These are phyloP conservation scores for Cryptoprocta ferox DNA, from an alignment of 2,797 vertebrate genomes.

Conservation along the genomic window DNA sequence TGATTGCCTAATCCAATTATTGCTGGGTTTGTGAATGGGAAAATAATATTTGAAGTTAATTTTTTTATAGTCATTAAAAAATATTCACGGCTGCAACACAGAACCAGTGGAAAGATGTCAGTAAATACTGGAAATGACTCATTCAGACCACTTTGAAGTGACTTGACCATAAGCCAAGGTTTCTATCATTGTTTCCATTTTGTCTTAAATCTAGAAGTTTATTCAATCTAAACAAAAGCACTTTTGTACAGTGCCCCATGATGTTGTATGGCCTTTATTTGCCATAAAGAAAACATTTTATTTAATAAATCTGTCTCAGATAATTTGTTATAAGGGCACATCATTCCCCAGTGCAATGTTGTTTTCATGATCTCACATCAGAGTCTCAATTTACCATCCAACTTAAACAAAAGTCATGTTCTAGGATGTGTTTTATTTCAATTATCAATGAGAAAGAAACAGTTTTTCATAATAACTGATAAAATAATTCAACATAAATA, in stretches of 20 bases:
- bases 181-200: conserved; percentile 32
- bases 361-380: neutral
- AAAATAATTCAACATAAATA: conserved; percentile 53
- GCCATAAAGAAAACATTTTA: conserved; percentile 52
- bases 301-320: conserved; percentile 15
- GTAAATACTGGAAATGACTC: neutral
- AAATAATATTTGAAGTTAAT: conserved; percentile 37
- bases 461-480: neutral
- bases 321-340: neutral
- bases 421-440: neutral
- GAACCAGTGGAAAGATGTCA: neutral
- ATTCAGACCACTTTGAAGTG: conserved; percentile 38
- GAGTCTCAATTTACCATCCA: neutral
- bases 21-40: neutral
- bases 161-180: neutral
- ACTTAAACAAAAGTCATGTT: conserved; percentile 23
- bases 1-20: conserved; percentile 52
- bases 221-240: neutral
- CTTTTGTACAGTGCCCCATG: neutral
- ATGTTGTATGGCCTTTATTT: conserved; percentile 49
- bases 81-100: neutral
- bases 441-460: neutral
- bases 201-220: conserved; percentile 26
- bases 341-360: neutral
- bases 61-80: conserved; percentile 23